Evolutionary conservation across 2,113 vertebrate genomes (phyloP).

Genomic region (Poeciliopsis retropinna): DNA sequence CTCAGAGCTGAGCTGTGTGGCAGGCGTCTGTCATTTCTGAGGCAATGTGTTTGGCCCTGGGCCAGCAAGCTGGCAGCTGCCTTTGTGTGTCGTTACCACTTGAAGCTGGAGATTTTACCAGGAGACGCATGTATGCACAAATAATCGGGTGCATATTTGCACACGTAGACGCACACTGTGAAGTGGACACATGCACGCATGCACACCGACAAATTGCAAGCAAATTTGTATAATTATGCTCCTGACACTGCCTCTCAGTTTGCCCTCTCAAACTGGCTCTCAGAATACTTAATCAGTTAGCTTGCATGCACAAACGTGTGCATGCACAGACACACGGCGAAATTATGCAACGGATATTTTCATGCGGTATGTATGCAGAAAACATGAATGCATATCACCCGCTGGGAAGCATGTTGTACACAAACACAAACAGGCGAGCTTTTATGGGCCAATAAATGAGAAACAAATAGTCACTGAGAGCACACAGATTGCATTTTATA

Average conservation of each 20-base stretch:
- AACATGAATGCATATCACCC: constrained; percentile 6
- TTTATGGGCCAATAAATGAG: background rate
- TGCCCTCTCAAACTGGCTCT: constrained; percentile 37
- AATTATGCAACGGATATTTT: constrained; percentile 36
- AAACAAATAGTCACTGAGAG: background rate
- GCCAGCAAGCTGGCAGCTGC: constrained; percentile 65
- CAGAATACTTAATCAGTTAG: constrained; percentile 22
- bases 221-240: constrained; percentile 65
- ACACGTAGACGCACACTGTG: constrained; percentile 20
- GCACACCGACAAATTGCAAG: constrained; percentile 28
- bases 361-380: constrained; percentile 13
- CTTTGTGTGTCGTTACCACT: constrained; percentile 68
- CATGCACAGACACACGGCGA: constrained; percentile 3
- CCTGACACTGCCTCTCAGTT: constrained; percentile 41
- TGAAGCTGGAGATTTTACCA: constrained; percentile 57
- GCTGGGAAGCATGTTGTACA: background rate
- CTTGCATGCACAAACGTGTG: constrained; percentile 11
- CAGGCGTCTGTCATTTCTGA: constrained; percentile 59
- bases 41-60: constrained; percentile 54
- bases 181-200: background rate
- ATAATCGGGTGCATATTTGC: constrained; percentile 41
- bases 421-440: background rate
- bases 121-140: constrained; percentile 39
- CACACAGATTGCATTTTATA: constrained; percentile 17
- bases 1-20: constrained; percentile 38